A percentile compares a stretch with the other conserved stretches of the same genome.
These are phyloP conservation scores for Alviniconcha strummeri DNA, from an alignment of 2,888 invertebrate species.

Conservation along the genomic window DNA sequence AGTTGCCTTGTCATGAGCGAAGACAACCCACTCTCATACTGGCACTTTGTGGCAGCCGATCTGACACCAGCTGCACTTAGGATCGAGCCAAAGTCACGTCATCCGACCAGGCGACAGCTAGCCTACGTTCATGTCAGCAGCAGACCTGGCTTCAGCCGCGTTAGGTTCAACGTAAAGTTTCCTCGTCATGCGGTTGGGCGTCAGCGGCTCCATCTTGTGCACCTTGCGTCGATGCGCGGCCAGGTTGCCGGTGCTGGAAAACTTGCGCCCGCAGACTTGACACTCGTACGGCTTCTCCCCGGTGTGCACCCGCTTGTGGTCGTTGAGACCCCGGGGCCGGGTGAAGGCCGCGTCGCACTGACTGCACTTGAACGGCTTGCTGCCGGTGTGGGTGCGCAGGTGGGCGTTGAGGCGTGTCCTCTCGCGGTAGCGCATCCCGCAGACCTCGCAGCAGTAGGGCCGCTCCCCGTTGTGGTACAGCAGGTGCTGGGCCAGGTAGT, in stretches of 20 bases:
- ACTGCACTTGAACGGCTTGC: conserved; percentile 6
- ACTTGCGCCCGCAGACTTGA: conserved; percentile 6
- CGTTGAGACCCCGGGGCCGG: conserved; percentile 5
- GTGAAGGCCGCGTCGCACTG: conserved; percentile 12
- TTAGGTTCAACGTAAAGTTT: too few relatives aligned
- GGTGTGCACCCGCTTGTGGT: conserved; percentile 22
- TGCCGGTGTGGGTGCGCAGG: conserved; percentile 18
- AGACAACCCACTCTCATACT: too few relatives aligned
- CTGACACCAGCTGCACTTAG: too few relatives aligned
- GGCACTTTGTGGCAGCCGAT: too few relatives aligned
- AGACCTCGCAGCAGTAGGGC: conserved; percentile 21
- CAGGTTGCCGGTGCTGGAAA: conserved; percentile 12
- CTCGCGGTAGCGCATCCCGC: conserved; percentile 13
- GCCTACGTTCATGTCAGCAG: too few relatives aligned
- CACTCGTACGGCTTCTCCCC: conserved; percentile 14
- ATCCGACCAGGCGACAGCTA: too few relatives aligned
- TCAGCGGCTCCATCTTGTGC: background rate
- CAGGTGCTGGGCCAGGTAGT: conserved; percentile 24
- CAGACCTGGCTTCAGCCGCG: too few relatives aligned
- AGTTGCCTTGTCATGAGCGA: too few relatives aligned
- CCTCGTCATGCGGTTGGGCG: conserved; percentile 1
- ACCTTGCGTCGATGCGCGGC: conserved; percentile 11
- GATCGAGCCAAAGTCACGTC: too few relatives aligned
- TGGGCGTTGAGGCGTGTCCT: conserved; percentile 18
- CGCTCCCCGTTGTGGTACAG: conserved; percentile 3